phyloP scores from a whole-genome alignment of 2,888 invertebrate species.

The Mamestra brassicae region DNA sequence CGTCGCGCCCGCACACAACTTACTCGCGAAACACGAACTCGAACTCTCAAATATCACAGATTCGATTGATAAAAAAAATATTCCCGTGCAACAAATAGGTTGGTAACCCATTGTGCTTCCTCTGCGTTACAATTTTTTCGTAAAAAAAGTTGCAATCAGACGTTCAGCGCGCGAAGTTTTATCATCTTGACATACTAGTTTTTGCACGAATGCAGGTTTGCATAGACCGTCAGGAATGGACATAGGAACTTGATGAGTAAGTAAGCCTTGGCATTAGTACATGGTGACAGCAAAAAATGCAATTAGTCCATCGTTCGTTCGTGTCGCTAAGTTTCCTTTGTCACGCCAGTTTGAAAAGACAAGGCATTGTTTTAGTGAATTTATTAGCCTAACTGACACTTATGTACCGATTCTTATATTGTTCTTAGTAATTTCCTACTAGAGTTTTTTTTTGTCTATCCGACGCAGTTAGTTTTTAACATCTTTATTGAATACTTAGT shows the following conservation, averaged over 20 bases:
- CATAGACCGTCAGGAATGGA: conserved; percentile 86
- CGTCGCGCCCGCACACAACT: conserved; percentile 85
- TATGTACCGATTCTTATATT: conserved; percentile 70
- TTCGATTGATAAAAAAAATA: conserved; percentile 66
- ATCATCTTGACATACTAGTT: conserved; percentile 82
- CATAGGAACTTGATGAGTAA: conserved; percentile 88
- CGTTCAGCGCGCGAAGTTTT: conserved; percentile 75
- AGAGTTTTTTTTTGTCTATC: conserved; percentile 39
- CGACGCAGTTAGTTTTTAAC: conserved; percentile 45
- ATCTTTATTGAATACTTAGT: conserved; percentile 27
- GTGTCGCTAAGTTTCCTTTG: conserved; percentile 86
- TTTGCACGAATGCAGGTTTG: conserved; percentile 84
- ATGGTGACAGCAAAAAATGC: conserved; percentile 85
- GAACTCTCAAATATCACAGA: conserved; percentile 67
- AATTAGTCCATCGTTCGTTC: conserved; percentile 85
- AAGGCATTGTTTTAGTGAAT: conserved; percentile 88
- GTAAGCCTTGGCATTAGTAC: conserved; percentile 88
- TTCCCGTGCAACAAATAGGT: conserved; percentile 77
- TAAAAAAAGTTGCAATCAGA: conserved; percentile 75
- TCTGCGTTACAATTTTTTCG: conserved; percentile 59
- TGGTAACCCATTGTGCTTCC: conserved; percentile 80
- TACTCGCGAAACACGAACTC: conserved; percentile 86
- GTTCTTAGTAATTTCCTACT: conserved; percentile 63
- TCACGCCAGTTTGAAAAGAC: conserved; percentile 82
- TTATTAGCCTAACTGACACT: conserved; percentile 81